Evolutionary conservation across 2,113 vertebrate species (phyloP).

Genomic region (Brachionichthys hirsutus): DNA sequence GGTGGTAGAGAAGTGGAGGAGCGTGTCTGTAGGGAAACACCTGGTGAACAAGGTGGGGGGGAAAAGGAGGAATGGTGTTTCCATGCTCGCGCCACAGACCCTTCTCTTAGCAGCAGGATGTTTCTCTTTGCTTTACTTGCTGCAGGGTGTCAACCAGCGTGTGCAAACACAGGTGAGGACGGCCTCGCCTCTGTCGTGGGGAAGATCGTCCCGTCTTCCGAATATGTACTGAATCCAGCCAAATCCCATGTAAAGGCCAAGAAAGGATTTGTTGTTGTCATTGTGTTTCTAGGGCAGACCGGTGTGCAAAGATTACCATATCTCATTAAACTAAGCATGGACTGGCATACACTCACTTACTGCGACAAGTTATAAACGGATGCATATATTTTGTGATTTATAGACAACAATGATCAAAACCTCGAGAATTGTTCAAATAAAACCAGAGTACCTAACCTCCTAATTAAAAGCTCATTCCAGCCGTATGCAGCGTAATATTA

Average conservation of each 20-base stretch:
- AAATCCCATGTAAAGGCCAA: not conserved
- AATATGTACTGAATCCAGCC: not conserved
- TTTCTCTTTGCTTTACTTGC: constrained; percentile 37
- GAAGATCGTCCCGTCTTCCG: constrained; percentile 6
- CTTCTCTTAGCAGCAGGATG: constrained; percentile 42
- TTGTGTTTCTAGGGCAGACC: too few relatives aligned
- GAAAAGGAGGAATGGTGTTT: not conserved
- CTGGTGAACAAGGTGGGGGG: not conserved
- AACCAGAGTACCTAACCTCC: too few relatives aligned
- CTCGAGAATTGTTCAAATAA: too few relatives aligned
- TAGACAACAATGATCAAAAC: too few relatives aligned
- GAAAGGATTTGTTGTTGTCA: not conserved
- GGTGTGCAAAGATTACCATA: too few relatives aligned
- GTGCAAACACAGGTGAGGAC: constrained; percentile 55
- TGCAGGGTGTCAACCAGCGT: constrained; percentile 45
- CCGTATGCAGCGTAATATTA: too few relatives aligned
- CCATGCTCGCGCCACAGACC: not conserved
- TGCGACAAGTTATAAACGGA: too few relatives aligned
- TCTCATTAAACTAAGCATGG: too few relatives aligned
- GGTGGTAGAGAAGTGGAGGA: not conserved
- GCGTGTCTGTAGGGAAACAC: not conserved
- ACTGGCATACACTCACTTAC: too few relatives aligned
- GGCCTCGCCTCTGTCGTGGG: constrained; percentile 26
- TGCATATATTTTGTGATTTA: too few relatives aligned
- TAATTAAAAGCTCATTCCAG: too few relatives aligned